These are phyloP conservation scores for Paramuricea clavata DNA, from an alignment of 92 coral and sea anemone species.

Conservation along the genomic window DNA sequence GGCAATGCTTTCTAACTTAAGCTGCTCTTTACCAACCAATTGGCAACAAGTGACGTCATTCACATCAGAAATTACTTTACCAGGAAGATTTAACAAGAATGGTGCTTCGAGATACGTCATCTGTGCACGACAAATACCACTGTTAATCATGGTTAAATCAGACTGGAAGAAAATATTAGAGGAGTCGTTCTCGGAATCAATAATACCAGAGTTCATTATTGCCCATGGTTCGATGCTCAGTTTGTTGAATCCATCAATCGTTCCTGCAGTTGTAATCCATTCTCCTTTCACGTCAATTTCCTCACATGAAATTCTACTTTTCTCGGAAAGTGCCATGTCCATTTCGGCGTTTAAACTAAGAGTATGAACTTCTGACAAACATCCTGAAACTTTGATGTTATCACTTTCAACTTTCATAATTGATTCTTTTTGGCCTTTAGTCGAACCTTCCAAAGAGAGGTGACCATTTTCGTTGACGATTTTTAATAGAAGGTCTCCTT, in stretches of 20 bases:
- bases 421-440: conserved; percentile 60
- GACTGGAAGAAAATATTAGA: conserved; percentile 60
- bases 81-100: conserved; percentile 69
- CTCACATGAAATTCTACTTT: conserved; percentile 67
- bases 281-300: conserved; percentile 68
- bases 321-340: conserved; percentile 53
- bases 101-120: conserved; percentile 71
- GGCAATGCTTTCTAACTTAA: conserved; percentile 70
- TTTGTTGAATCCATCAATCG: conserved; percentile 52
- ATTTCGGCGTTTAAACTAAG: conserved; percentile 57
- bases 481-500: conserved; percentile 49
- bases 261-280: conserved; percentile 74
- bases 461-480: conserved; percentile 54
- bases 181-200: conserved; percentile 56
- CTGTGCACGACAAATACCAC: conserved; percentile 73
- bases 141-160: conserved; percentile 74
- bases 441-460: conserved; percentile 60
- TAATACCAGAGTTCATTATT: conserved; percentile 69
- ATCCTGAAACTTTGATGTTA: conserved; percentile 58
- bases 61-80: conserved; percentile 63
- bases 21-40: conserved; percentile 64
- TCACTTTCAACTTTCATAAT: conserved; percentile 55
- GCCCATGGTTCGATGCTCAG: conserved; percentile 76
- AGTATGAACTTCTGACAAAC: conserved; percentile 51
- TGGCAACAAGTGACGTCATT: conserved; percentile 66